These are phyloP conservation scores for Hyles vespertilio DNA, from an alignment of 1,140 invertebrate species.

Conservation along the genomic window DNA sequence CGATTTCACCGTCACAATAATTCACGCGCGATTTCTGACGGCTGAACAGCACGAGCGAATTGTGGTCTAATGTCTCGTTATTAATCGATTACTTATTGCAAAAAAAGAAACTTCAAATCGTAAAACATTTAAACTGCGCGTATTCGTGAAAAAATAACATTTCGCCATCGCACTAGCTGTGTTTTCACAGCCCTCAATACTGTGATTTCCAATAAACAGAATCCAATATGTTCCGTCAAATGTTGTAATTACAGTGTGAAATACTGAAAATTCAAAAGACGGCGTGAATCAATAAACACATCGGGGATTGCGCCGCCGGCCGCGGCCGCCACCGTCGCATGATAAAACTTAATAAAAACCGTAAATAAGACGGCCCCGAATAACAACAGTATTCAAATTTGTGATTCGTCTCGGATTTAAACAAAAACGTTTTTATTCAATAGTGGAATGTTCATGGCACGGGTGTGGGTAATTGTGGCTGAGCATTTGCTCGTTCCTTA, in stretches of 20 bases:
- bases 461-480: conserved; percentile 39
- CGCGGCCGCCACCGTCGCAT: conserved; percentile 53
- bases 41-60: conserved; percentile 32
- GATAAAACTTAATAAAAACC: conserved; percentile 55
- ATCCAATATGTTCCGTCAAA: conserved; percentile 14
- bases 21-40: conserved; percentile 34
- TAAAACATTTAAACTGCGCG: too few relatives aligned
- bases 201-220: background rate
- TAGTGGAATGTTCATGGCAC: conserved; percentile 59
- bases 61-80: conserved; percentile 46
- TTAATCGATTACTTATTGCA: conserved; percentile 27
- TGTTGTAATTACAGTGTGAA: conserved; percentile 34
- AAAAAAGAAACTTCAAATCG: background rate
- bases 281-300: conserved; percentile 65
- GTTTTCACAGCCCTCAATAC: too few relatives aligned
- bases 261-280: conserved; percentile 32
- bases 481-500: conserved; percentile 33
- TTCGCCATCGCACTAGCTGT: background rate
- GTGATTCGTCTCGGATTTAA: conserved; percentile 69
- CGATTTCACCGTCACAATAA: conserved; percentile 52
- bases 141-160: background rate
- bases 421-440: conserved; percentile 73
- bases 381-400: conserved; percentile 72
- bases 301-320: conserved; percentile 20
- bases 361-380: conserved; percentile 59